A percentile compares a stretch with the other conserved stretches of the same genome.
These are phyloP conservation scores for Dendropsophus ebraccatus DNA, from an alignment of 2,113 vertebrate genomes.

Conservation along the genomic window DNA sequence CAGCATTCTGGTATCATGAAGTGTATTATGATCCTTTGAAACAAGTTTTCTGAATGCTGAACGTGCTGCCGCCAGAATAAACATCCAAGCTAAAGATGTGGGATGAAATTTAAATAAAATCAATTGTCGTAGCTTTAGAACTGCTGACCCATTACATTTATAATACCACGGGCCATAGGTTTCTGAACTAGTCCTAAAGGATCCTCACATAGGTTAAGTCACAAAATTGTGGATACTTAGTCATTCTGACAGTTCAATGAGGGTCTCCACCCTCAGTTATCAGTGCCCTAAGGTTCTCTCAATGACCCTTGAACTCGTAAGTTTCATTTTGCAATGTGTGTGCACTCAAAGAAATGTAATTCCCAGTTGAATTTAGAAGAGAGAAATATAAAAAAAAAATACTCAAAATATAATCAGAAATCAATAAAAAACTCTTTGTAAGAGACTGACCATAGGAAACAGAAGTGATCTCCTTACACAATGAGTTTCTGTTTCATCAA, in stretches of 20 bases:
- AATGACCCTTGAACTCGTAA: not conserved
- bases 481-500: too few relatives aligned
- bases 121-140: not conserved
- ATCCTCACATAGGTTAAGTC: not conserved
- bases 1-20: too few relatives aligned
- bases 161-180: not conserved
- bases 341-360: not conserved
- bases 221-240: not conserved
- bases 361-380: not conserved
- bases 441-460: not conserved
- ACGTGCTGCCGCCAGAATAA: not conserved
- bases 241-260: not conserved
- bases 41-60: not conserved
- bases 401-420: not conserved
- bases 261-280: too few relatives aligned
- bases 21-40: not conserved
- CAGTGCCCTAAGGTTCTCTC: too few relatives aligned
- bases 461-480: too few relatives aligned
- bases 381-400: not conserved
- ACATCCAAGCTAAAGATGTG: not conserved
- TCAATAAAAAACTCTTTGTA: not conserved
- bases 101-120: not conserved
- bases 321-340: not conserved
- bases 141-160: not conserved
- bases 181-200: not conserved